These are phyloP conservation scores for Amblyraja radiata DNA, from an alignment of 2,797 vertebrate genomes.

Conservation along the genomic window DNA sequence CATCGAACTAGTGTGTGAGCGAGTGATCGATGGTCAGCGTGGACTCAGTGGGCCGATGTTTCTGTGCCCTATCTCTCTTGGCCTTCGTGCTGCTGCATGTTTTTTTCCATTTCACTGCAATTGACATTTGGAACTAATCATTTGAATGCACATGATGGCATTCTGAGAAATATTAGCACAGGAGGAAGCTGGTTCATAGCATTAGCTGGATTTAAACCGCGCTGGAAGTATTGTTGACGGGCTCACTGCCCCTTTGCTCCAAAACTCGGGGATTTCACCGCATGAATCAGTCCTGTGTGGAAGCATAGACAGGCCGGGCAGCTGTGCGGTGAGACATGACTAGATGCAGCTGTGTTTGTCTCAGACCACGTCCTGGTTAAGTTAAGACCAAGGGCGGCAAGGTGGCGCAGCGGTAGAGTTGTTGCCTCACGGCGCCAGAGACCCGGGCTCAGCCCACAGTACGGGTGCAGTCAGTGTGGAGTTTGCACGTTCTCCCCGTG, in stretches of 20 bases:
- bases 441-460: no score
- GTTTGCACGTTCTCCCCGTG: no score
- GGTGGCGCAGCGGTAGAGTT: no score
- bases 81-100: neutral
- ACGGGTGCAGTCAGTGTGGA: no score
- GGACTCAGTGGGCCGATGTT: no score
- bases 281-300: neutral
- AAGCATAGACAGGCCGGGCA: neutral
- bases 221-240: neutral
- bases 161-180: neutral
- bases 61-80: no score
- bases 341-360: neutral
- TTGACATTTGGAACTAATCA: neutral
- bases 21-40: no score
- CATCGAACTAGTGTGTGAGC: no score
- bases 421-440: no score
- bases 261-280: neutral
- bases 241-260: neutral
- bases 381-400: no score
- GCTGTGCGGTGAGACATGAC: neutral
- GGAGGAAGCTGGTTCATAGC: neutral
- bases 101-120: neutral
- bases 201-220: neutral
- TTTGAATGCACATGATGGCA: neutral
- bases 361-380: neutral